These are phyloP conservation scores for Neocrepidodera transversa DNA, from an alignment of 2,888 invertebrate species.

Conservation along the genomic window DNA sequence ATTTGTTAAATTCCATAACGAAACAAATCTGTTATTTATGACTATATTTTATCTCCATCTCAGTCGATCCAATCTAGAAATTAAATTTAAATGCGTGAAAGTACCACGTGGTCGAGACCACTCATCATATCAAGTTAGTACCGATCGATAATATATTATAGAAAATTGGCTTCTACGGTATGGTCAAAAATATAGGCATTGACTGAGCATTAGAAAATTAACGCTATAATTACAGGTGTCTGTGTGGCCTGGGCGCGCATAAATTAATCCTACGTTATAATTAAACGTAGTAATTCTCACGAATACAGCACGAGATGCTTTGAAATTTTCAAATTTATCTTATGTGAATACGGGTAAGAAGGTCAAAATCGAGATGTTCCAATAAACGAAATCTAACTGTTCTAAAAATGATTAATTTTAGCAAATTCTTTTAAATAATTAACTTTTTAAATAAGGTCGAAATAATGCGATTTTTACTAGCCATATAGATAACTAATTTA, in stretches of 20 bases:
- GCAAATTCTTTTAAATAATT: constrained; percentile 3
- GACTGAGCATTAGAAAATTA: constrained; percentile 27
- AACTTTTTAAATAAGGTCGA: not conserved
- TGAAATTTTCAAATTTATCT: constrained; percentile 31
- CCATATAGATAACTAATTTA: too few species aligned
- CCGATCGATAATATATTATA: constrained; percentile 29
- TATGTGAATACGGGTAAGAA: constrained; percentile 23
- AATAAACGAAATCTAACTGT: constrained; percentile 23
- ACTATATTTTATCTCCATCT: not conserved
- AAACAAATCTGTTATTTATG: too few species aligned
- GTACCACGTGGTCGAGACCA: constrained; percentile 23
- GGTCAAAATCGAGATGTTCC: constrained; percentile 29
- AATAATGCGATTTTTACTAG: too few species aligned
- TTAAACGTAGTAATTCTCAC: constrained; percentile 35
- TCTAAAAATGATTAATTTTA: constrained; percentile 10
- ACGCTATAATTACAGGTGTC: constrained; percentile 25
- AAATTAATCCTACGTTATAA: constrained; percentile 32
- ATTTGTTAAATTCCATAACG: too few species aligned
- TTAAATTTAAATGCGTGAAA: constrained; percentile 22
- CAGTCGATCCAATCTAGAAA: constrained; percentile 8
- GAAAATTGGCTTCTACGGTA: constrained; percentile 32
- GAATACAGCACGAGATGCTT: constrained; percentile 31
- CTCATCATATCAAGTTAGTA: constrained; percentile 19
- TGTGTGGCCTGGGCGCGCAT: constrained; percentile 28
- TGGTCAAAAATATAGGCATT: constrained; percentile 19